Conservation (phyloP, 2,888 invertebrate species). For the Steromphala cineraria region DNA sequence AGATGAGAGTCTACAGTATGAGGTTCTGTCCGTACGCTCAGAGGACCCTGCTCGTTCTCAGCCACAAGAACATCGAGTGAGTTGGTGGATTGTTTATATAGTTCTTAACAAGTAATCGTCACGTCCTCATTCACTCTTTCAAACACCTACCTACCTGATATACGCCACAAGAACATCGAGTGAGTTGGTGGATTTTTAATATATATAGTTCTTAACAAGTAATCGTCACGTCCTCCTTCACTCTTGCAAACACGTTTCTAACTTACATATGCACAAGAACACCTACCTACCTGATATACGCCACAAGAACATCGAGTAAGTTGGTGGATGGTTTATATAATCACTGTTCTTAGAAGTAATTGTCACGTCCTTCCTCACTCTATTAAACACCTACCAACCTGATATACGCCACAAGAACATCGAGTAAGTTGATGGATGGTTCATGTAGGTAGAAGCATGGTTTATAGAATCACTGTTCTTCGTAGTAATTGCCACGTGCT, state of each 20-base stretch:
- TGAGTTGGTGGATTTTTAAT: conserved; percentile 41
- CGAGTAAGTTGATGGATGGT: conserved; percentile 57
- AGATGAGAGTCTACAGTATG: conserved; percentile 68
- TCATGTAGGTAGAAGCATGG: no score
- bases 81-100: conserved; percentile 25
- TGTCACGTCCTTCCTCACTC: no score
- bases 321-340: background rate
- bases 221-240: no score
- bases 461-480: no score
- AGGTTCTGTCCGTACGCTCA: conserved; percentile 77
- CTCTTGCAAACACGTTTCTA: no score
- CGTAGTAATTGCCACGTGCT: no score
- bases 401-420: conserved; percentile 76
- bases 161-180: conserved; percentile 76
- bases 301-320: conserved; percentile 76
- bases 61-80: conserved; percentile 75
- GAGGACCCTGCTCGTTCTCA: conserved; percentile 75
- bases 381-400: no score
- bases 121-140: no score
- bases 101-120: no score
- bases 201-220: background rate
- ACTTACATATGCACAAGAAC: no score
- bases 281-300: conserved; percentile 75
- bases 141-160: conserved; percentile 74
- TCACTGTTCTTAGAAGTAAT: no score